Evolutionary conservation across 2,113 vertebrate genomes (phyloP), one percentile per base, ranked within the genome.

Genomic region (Tupaia tana): DNA sequence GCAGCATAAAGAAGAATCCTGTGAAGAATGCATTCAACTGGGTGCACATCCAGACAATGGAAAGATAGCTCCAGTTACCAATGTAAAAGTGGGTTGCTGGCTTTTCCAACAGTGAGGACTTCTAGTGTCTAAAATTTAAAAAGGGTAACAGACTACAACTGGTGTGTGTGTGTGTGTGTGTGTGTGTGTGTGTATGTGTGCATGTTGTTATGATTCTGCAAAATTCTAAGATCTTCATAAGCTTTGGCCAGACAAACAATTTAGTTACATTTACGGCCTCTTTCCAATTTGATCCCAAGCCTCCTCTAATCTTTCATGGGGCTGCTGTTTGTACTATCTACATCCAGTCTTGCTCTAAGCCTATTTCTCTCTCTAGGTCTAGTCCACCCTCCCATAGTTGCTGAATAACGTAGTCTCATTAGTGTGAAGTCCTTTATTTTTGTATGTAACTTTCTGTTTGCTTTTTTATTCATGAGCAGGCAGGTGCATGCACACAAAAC

Each of bases 291-390:
- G 79, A 84, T 25, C 56, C 18, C n/a, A 14, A 73, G 3, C 25
- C 12, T 66, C 59, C 58, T 86, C 64, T 24, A 25, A 54, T 24
- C 6, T 18, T 75, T 52, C 1, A 0, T 2, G 73, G 12, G 20
- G 9, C 54, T 66, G 0, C 12, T 59, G 24, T 59, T 43, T 29
- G 4, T 6, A 3, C 0, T 52, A 1, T 25, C 54, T 58, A 0
- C 19, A 24, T 24, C 19, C 22, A 71, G 24, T 31, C 34, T 56
- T 67, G n/a, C 16, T 19, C 2, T 52, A 56, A 20, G 1, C 52
- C 9, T 9, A 13, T 7, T 25, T 14, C 15, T 54, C 9, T 54
- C 15, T 90, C 27, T 27, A 4, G 31, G 14, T 69, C 19, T 64
- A 59, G 34, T 52, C 16, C 0, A 59, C 2, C 15, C 14, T 56